These are phyloP conservation scores for Pentamera pediparva DNA, from an alignment of 53 echinoderm and acorn worm genomes.

Conservation along the genomic window DNA sequence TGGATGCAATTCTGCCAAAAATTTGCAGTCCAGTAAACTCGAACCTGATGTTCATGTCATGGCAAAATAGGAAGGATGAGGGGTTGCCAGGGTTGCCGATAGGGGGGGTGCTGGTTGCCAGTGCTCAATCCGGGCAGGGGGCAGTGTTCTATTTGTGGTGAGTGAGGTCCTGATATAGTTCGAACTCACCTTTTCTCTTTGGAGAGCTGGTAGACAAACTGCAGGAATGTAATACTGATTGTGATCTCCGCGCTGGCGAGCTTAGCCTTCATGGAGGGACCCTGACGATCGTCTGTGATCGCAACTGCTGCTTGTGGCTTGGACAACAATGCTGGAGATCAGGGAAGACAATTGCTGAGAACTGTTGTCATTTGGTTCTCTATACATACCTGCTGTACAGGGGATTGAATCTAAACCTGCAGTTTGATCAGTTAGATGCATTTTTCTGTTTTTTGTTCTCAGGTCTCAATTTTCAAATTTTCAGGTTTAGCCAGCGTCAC, in stretches of 20 bases:
- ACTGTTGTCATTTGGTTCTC: too few species aligned
- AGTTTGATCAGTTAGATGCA: too few species aligned
- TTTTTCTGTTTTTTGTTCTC: too few species aligned
- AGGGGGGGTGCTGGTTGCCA: not conserved
- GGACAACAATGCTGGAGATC: not conserved
- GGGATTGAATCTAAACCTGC: too few species aligned
- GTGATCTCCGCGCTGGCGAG: not conserved
- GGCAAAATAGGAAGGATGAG: not conserved
- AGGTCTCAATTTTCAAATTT: too few species aligned
- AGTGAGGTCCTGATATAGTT: not conserved
- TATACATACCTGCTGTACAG: too few species aligned
- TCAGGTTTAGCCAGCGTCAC: too few species aligned
- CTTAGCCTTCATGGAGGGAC: not conserved
- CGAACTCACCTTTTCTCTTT: not conserved
- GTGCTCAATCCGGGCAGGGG: not conserved
- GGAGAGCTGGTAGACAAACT: constrained; percentile 19
- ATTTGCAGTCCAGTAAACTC: not conserved
- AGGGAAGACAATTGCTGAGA: not conserved
- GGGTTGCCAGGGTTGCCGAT: not conserved
- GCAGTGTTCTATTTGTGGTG: not conserved
- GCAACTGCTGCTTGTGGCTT: not conserved
- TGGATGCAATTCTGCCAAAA: too few species aligned
- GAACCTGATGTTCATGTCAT: not conserved
- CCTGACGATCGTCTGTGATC: not conserved
- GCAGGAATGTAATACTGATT: constrained; percentile 13